Base-by-base conservation (phyloP, 2,113 vertebrate genomes). In the Balaeniceps rex region DNA sequence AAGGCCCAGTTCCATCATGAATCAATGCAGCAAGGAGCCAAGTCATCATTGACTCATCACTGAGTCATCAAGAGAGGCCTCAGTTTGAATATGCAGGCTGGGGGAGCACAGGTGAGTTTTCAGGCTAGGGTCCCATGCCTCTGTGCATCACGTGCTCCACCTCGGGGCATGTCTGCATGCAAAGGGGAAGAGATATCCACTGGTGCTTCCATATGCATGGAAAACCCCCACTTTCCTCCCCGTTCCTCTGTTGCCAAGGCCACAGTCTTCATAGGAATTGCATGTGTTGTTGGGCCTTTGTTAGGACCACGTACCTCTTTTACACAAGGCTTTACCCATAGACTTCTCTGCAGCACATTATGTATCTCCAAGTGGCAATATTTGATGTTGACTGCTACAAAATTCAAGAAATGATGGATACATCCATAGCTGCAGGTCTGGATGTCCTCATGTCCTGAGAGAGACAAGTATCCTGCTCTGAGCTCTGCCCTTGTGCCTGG, bases 21-120 rank as follows among this genome's bases (percentile, higher is more conserved):
- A 33, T 6, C 46, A 66, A 15, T 0, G 2, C 42, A 87, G 49
- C 68, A 74, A 75, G 55, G 28, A 81, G 61, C 31, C 34, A 70
- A 46, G 29, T 33, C 36, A 9, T 19, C 1, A 0, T 0, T 52
- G 44, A 33, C n/a, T n/a, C n/a, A n/a, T n/a, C n/a, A n/a, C n/a
- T n/a, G n/a, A n/a, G n/a, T n/a, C n/a, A n/a, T n/a, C 31, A 12
- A 87, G n/a, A 52, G 34, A 33, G 6, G 4, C 11, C n/a, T 54
- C 26, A 38, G 44, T 60, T 1, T 87, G 31, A 46, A n/a, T 8
- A 3, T 26, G 17, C 44, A 49, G 47, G 31, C 44, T 60, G 34
- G 4, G 5, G 19, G 38, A 44, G 25, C 9, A 25, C 21, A 8
- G 36, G 13, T 36, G 55, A 79, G 38, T 66, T 78, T 91, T 66